A percentile compares a stretch with the other conserved stretches of the same genome.
phyloP scores from a whole-genome alignment of 1,140 invertebrate species.

The Aphaenogaster floridana region DNA sequence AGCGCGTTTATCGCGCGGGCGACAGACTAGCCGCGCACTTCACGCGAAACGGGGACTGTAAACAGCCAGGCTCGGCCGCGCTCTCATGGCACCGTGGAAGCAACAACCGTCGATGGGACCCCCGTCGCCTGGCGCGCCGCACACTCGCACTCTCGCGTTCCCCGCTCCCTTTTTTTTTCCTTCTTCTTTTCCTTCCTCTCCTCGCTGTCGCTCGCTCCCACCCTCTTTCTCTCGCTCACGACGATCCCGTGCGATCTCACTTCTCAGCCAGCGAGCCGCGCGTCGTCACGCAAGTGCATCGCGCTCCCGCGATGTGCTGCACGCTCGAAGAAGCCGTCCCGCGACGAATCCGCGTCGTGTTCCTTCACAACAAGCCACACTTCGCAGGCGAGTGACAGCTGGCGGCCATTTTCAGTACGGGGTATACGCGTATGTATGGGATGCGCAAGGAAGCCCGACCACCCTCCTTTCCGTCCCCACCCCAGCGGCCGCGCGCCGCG shows the following conservation, averaged over 20 bases:
- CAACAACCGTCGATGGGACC: not conserved
- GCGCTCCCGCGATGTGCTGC: constrained; percentile 21
- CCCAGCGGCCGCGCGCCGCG: constrained; percentile 68
- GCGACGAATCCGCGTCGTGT: constrained; percentile 58
- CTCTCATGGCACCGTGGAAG: constrained; percentile 79
- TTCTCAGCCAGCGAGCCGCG: constrained; percentile 53
- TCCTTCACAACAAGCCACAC: constrained; percentile 76
- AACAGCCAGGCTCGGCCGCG: constrained; percentile 75
- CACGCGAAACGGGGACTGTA: constrained; percentile 73
- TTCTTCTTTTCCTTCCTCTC: not conserved
- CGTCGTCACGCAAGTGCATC: constrained; percentile 78
- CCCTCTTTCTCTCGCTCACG: not conserved
- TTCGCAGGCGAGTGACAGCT: constrained; percentile 80
- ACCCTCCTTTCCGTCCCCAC: constrained; percentile 17
- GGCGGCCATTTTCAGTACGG: constrained; percentile 83
- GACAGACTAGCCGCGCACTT: constrained; percentile 59
- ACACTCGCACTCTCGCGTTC: constrained; percentile 22
- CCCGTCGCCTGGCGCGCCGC: constrained; percentile 27
- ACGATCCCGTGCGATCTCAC: constrained; percentile 35
- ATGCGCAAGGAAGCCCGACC: constrained; percentile 78
- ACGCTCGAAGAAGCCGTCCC: constrained; percentile 13
- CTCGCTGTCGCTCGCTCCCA: not conserved
- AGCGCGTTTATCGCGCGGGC: not conserved
- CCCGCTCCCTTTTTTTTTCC: constrained; percentile 1
- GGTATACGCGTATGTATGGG: constrained; percentile 78